A percentile compares a stretch with the other conserved stretches of the same genome.
Conservation (phyloP, 2,888 invertebrate genomes). For the Dusona sp. region DNA sequence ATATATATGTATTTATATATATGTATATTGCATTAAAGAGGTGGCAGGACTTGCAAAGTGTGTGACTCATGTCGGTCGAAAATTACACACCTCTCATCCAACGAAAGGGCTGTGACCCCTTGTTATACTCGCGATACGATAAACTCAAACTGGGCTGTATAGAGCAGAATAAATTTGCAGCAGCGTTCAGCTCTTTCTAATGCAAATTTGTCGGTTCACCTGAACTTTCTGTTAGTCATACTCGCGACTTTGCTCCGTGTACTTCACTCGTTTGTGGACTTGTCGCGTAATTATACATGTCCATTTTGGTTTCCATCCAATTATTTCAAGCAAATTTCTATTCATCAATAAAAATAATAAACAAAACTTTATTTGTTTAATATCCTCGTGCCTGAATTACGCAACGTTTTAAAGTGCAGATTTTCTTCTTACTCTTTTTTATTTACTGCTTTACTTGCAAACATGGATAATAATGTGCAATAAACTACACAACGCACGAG, state of each 20-base stretch:
- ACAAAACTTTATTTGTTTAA: not conserved
- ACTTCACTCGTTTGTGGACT: constrained; percentile 18
- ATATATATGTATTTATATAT: too few species aligned
- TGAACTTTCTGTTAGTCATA: constrained; percentile 75
- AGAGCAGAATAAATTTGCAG: constrained; percentile 46
- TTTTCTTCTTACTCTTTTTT: not conserved
- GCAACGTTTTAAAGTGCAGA: constrained; percentile 14
- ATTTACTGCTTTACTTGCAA: not conserved
- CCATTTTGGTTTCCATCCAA: not conserved
- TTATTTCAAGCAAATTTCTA: not conserved
- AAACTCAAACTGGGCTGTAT: constrained; percentile 25
- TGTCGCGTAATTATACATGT: not conserved
- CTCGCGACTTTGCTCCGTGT: constrained; percentile 53
- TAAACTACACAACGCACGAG: constrained; percentile 30
- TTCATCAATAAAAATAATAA: not conserved
- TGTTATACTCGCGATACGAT: constrained; percentile 58
- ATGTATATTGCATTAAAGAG: constrained; percentile 9
- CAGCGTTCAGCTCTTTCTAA: constrained; percentile 68
- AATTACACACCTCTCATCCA: constrained; percentile 73
- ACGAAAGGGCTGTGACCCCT: constrained; percentile 72
- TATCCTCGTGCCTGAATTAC: not conserved
- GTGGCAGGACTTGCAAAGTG: constrained; percentile 38
- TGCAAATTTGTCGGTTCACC: constrained; percentile 74
- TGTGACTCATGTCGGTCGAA: constrained; percentile 75
- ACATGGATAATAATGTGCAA: not conserved